Percentiles rank a stretch among this genome's conserved stretches.
These are phyloP conservation scores for Ellobius talpinus DNA, from an alignment of 2,113 vertebrate species.

Conservation along the genomic window DNA sequence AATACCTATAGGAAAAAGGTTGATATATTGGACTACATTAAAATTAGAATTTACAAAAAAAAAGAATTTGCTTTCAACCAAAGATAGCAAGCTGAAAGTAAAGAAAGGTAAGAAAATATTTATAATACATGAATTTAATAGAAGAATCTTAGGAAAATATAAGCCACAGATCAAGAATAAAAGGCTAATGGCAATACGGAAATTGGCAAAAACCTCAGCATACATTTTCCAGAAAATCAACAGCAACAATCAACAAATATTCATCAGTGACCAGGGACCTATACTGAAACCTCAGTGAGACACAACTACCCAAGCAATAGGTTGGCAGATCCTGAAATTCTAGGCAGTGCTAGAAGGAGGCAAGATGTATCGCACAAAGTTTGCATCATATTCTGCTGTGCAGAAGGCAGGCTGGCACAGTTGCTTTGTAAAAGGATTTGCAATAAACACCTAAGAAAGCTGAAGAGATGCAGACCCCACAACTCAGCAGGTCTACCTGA, in stretches of 20 bases:
- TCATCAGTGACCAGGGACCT: background rate
- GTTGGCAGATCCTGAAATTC: background rate
- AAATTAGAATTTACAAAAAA: background rate
- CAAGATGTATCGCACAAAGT: background rate
- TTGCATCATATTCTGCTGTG: background rate
- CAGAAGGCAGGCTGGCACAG: background rate
- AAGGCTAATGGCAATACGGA: background rate
- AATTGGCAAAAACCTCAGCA: background rate
- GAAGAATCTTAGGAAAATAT: background rate
- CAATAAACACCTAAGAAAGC: background rate
- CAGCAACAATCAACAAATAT: background rate
- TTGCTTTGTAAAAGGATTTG: background rate
- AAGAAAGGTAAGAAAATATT: background rate
- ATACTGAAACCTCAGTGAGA: background rate
- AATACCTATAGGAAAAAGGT: background rate
- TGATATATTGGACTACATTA: background rate
- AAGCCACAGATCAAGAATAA: background rate
- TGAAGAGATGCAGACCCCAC: too few species aligned
- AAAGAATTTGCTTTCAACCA: background rate
- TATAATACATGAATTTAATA: background rate
- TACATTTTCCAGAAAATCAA: slow-evolving; percentile 5
- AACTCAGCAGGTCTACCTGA: background rate
- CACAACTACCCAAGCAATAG: background rate
- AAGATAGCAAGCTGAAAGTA: background rate
- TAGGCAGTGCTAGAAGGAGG: background rate